Percentiles rank a stretch among this genome's conserved stretches.
Evolutionary conservation across 1,140 invertebrate genomes (phyloP).

Genomic region (Euura saliciscinereae): DNA sequence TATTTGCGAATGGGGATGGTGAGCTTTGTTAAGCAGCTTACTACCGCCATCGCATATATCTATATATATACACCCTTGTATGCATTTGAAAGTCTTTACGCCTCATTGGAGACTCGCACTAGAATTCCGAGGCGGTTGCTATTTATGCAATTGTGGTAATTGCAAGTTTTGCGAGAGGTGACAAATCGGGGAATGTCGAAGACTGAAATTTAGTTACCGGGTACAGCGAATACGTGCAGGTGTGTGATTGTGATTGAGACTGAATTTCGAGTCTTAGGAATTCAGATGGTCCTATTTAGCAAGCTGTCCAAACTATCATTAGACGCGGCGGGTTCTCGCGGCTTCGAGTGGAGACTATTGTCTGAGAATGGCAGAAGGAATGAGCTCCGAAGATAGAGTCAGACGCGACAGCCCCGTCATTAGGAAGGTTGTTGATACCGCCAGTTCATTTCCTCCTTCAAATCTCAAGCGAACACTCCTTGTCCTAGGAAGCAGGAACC

Average conservation of each 20-base stretch:
- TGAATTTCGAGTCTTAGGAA: neutral
- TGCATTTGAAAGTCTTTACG: neutral
- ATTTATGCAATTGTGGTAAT: neutral
- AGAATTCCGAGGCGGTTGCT: neutral
- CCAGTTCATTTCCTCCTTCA: constrained; percentile 49
- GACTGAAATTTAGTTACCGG: too few relatives aligned
- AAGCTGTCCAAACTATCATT: constrained; percentile 50
- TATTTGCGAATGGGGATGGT: neutral
- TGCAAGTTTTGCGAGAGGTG: too few relatives aligned
- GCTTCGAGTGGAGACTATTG: constrained; percentile 47
- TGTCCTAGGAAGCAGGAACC: constrained; percentile 39
- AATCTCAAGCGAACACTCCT: constrained; percentile 42
- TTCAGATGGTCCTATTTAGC: constrained; percentile 44
- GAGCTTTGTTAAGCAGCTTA: neutral
- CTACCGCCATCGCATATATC: neutral
- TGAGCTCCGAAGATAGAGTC: constrained; percentile 42
- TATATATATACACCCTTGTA: neutral
- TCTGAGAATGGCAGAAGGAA: constrained; percentile 45
- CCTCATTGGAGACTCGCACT: neutral
- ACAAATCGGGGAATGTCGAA: too few relatives aligned
- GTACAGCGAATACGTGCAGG: neutral
- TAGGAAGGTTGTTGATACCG: constrained; percentile 49
- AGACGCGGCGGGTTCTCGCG: constrained; percentile 28
- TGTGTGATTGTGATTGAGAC: neutral
- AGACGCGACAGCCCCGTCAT: constrained; percentile 41